Evolutionary conservation across 1,140 invertebrate species (phyloP), one percentile per base, ranked within the genome.

Genomic region (Contarinia nasturtii): DNA sequence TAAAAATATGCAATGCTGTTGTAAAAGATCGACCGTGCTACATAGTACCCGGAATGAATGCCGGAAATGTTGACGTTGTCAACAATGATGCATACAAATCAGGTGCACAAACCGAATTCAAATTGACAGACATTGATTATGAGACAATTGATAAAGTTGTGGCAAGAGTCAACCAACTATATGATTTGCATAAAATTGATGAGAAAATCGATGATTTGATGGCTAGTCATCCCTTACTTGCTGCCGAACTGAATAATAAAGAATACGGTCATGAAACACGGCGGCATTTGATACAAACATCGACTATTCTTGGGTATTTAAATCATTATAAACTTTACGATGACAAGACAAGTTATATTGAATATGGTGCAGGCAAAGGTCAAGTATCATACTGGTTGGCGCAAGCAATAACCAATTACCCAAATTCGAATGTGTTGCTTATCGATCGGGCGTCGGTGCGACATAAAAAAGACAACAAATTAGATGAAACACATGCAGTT

Each of bases 351-450:
- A 80, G 79, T 59, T 87, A 75, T 56, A 74, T 90, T 46, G 87
- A 92, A 63, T 80, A 89, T 61, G 86, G 87, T 8, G 85, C 86
- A 20, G 86, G 87, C n/a, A 85, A 81, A 74, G 86, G 85, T 73
- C 65, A 57, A 46, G 21, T 87, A 17, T 82, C 79, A 14, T 84
- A 76, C 58, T 86, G 79, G 71, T 60, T 85, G 41, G 76, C 76
- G 38, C 67, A 75, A 53, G 69, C 74, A 17, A 67, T 74, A 43
- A 64, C 71, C 33, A 45, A 67, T 8, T 55, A 63, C 18, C 48
- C 63, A 27, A 59, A 72, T 48, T 64, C 67, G 2, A 69, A 72
- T 22, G 74, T 84, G 53, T 51, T 91, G 27, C 59, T 88, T 18
- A 65, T 90, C 22, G 87, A 90, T 64, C 74, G 77, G 50, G 77